Evolutionary conservation across 1,140 invertebrate genomes (phyloP), one percentile per base, ranked within the genome.

Genomic region (Aphis craccivora): DNA sequence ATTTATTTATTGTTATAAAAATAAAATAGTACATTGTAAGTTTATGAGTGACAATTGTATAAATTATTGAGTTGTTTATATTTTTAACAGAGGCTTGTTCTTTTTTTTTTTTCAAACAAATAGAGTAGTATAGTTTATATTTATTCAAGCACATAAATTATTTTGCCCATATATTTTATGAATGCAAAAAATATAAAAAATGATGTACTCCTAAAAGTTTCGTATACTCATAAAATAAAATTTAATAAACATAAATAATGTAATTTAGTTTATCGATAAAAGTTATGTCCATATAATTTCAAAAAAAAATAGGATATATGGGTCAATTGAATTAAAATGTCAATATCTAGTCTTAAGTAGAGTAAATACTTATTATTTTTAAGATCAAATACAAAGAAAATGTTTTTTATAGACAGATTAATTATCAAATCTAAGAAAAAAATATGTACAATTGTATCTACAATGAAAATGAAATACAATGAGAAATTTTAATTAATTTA

Each of bases 1-100:
- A 30, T 67, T 67, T 67, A 67, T 67, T 67, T 67, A 67, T 67
- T 67, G 60, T n/a, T 30, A 11, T 14, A 67, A 11, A 67, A 67
- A 67, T 55, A 55, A 67, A 67, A 67, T 67, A 67, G 60, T 14
- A 67, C 60, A n/a, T 67, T 67, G 25, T 67, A 67, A n/a, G 60
- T 76, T 76, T 76, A 76, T 76, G 60, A n/a, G 60, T 76, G 60
- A 76, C 60, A 76, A 76, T 76, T 76, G 60, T 76, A 76, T 76
- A 76, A 76, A 76, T 76, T 76, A 76, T 76, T n/a, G 60, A 76
- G 60, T 76, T 76, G 60, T 76, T 76, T n/a, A 76, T 76, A 76
- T n/a, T n/a, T 76, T n/a, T n/a, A 76, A 76, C 60, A 76, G 30
- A 76, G 30, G 60, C 30, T 76, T 76, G n/a, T 76, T n/a, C 60